These are phyloP conservation scores for Agrypnia vestita DNA, from an alignment of 1,140 invertebrate species.

Conservation along the genomic window DNA sequence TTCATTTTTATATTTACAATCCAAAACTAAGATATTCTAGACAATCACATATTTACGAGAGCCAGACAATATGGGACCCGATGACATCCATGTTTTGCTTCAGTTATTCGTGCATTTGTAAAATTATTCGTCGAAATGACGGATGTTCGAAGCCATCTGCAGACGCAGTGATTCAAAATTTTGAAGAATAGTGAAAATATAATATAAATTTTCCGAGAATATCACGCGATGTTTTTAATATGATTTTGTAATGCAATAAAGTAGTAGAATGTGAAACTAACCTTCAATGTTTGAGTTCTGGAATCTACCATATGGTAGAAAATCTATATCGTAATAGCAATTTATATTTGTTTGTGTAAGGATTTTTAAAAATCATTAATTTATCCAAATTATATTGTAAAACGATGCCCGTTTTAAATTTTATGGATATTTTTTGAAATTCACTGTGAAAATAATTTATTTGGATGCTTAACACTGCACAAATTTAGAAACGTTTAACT, in stretches of 20 bases:
- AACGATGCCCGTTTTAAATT: not conserved
- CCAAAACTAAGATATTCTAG: not conserved
- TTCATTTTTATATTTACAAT: not conserved
- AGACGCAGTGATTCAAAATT: not conserved
- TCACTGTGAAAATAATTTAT: not conserved
- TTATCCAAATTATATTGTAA: not conserved
- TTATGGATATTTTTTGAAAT: not conserved
- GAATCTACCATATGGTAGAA: conserved; percentile 8
- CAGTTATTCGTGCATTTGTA: not conserved
- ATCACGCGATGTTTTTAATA: not conserved
- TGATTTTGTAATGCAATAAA: not conserved
- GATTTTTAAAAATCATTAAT: not conserved
- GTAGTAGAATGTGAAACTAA: not conserved
- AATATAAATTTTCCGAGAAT: not conserved
- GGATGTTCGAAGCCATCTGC: not conserved
- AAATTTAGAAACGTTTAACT: not conserved
- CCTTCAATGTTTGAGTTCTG: not conserved
- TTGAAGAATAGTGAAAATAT: not conserved
- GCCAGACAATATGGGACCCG: too few relatives aligned
- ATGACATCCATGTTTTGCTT: not conserved
- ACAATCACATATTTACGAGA: not conserved
- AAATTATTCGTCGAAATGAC: not conserved
- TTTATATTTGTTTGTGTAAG: not conserved
- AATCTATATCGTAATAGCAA: not conserved
- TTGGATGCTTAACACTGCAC: not conserved